phyloP scores from a whole-genome alignment of 2,113 vertebrate genomes.

The Trichomycterus rosablanca region DNA sequence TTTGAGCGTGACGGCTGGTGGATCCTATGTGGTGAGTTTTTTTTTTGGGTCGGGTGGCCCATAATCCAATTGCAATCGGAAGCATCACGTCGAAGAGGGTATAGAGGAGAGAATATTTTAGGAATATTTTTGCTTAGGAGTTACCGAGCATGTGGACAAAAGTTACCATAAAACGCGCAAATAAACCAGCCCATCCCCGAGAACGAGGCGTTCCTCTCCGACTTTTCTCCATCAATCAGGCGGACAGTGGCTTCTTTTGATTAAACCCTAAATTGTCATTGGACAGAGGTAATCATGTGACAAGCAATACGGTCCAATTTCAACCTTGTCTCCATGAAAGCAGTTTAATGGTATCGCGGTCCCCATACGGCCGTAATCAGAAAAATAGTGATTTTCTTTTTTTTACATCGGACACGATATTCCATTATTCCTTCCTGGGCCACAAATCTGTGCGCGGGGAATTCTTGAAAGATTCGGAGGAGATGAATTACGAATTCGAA shows the following conservation, averaged over 20 bases:
- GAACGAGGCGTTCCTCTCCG: conserved; percentile 93
- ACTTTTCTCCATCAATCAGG: conserved; percentile 98
- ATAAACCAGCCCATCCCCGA: conserved; percentile 85
- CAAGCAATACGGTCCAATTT: conserved; percentile 98
- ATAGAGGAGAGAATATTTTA: conserved; percentile 34
- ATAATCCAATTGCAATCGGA: conserved; percentile 65
- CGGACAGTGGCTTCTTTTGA: conserved; percentile 99
- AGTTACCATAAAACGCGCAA: conserved; percentile 79
- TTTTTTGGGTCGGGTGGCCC: conserved; percentile 7
- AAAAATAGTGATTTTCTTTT: conserved; percentile 74
- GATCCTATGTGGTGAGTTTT: conserved; percentile 77
- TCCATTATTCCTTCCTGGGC: conserved; percentile 81
- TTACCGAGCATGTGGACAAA: conserved; percentile 44
- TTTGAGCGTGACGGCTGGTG: conserved; percentile 83
- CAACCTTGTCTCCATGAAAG: conserved; percentile 96
- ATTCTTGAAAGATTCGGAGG: conserved; percentile 87
- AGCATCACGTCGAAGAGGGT: conserved; percentile 70
- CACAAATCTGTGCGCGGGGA: conserved; percentile 84
- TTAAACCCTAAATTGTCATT: conserved; percentile 99
- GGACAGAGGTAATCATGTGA: conserved; percentile 99
- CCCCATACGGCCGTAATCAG: conserved; percentile 93
- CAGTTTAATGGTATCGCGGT: conserved; percentile 97
- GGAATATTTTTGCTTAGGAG: conserved; percentile 23
- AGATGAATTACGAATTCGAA: conserved; percentile 99
- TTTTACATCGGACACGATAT: conserved; percentile 77